Conservation (phyloP, 2,797 vertebrate species). For the Sparus aurata region DNA sequence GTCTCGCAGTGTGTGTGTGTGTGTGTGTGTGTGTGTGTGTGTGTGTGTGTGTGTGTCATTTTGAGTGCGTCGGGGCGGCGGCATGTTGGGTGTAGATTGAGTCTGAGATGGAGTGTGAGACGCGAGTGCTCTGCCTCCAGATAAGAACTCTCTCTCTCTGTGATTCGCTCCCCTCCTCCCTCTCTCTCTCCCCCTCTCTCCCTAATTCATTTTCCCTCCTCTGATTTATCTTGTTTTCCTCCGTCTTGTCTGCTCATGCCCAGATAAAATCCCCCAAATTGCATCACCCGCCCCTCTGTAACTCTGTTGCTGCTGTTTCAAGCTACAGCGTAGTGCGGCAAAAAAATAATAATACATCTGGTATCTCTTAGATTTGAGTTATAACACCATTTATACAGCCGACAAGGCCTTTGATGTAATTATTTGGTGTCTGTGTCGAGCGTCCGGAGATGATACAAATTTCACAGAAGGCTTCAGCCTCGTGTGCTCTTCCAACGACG, state of each 20-base stretch:
- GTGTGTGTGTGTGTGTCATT: not conserved
- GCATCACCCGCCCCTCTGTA: conserved; percentile 63
- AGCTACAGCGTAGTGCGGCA: conserved; percentile 24
- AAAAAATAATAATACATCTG: conserved; percentile 54
- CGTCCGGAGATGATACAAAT: conserved; percentile 37
- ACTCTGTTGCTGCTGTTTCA: conserved; percentile 49
- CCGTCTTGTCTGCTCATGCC: conserved; percentile 61
- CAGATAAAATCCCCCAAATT: conserved; percentile 74
- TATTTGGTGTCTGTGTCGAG: conserved; percentile 45
- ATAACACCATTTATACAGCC: conserved; percentile 59
- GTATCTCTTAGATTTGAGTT: conserved; percentile 70
- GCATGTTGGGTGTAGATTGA: conserved; percentile 60
- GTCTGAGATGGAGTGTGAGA: conserved; percentile 69
- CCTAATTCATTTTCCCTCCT: conserved; percentile 75
- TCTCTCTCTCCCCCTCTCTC: not conserved
- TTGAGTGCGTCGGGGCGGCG: not conserved
- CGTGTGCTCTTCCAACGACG: not conserved
- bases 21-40: not conserved
- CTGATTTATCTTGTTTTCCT: conserved; percentile 75
- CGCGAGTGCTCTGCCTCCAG: conserved; percentile 56
- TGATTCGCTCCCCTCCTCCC: conserved; percentile 46
- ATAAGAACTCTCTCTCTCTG: conserved; percentile 42
- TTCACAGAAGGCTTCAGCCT: conserved; percentile 14
- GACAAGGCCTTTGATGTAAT: conserved; percentile 59
- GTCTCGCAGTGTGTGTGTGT: not conserved